Conservation (phyloP, 2,113 vertebrate genomes). For the Mionectes macconnelli region DNA sequence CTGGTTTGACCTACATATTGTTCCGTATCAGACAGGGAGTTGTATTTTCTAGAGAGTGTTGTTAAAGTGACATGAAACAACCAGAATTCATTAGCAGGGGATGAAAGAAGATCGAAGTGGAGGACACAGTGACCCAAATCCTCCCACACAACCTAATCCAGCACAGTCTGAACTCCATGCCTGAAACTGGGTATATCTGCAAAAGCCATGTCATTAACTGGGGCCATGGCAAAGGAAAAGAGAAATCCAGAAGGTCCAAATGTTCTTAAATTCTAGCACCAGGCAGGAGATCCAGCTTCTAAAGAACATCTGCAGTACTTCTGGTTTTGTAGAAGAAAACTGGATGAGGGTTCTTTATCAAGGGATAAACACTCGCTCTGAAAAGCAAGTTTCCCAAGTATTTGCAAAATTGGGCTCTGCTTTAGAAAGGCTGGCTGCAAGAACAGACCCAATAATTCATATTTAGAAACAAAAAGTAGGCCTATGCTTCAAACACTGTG, state of each 20-base stretch:
- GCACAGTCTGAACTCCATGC: not conserved
- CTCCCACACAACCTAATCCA: constrained; percentile 25
- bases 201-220: not conserved
- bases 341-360: not conserved
- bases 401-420: not conserved
- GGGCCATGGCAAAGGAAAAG: not conserved
- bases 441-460: not conserved
- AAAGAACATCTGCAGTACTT: not conserved
- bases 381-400: not conserved
- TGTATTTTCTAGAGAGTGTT: not conserved
- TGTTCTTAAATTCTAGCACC: not conserved
- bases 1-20: not conserved
- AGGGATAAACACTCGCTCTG: not conserved
- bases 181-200: not conserved
- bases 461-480: not conserved
- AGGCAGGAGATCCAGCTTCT: not conserved
- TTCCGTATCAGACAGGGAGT: not conserved
- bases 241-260: not conserved
- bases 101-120: constrained; percentile 46
- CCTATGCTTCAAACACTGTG: not conserved
- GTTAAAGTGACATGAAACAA: not conserved
- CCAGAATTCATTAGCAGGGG: not conserved
- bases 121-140: constrained; percentile 60
- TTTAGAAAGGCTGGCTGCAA: not conserved
- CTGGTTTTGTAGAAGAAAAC: not conserved